Conservation (phyloP, 1,140 invertebrate genomes). For the Macrotrachela quadricornifera region DNA sequence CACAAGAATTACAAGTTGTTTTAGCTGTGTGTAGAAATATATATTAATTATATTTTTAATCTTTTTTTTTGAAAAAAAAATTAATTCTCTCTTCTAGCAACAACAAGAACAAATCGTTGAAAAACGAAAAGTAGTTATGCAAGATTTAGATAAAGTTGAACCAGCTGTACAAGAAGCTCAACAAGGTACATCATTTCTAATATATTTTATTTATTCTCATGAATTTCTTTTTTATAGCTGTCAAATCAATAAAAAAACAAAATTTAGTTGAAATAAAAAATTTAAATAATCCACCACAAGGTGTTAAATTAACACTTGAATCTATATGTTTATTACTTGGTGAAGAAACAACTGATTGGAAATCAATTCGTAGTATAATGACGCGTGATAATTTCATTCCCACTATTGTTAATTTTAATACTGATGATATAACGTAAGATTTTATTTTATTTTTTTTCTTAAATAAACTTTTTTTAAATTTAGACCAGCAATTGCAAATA, state of each 20-base stretch:
- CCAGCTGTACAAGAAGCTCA: constrained; percentile 94
- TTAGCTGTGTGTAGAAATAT: constrained; percentile 37
- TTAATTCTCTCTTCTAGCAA: constrained; percentile 5
- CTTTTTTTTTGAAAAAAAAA: too few relatives aligned
- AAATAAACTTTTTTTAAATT: too few relatives aligned
- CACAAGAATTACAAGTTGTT: constrained; percentile 80
- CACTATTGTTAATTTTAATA: constrained; percentile 94
- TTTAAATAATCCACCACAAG: constrained; percentile 85
- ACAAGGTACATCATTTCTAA: constrained; percentile 34
- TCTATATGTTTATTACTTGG: constrained; percentile 92
- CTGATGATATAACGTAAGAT: constrained; percentile 77
- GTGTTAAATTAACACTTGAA: constrained; percentile 90
- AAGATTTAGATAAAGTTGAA: constrained; percentile 74
- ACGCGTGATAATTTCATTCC: constrained; percentile 99
- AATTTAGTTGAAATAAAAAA: constrained; percentile 91
- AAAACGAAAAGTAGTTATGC: constrained; percentile 75
- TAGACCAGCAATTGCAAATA: constrained; percentile 47
- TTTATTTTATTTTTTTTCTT: too few relatives aligned
- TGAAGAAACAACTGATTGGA: constrained; percentile 93
- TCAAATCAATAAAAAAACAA: constrained; percentile 97
- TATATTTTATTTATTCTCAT: too few relatives aligned
- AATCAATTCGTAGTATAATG: constrained; percentile 81
- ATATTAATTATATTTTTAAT: too few relatives aligned
- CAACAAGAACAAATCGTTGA: constrained; percentile 66
- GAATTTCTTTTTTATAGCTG: constrained; percentile 32